Evolutionary conservation across 1,140 invertebrate genomes (phyloP), one percentile per base, ranked within the genome.

Genomic region (Musca vetustissima): DNA sequence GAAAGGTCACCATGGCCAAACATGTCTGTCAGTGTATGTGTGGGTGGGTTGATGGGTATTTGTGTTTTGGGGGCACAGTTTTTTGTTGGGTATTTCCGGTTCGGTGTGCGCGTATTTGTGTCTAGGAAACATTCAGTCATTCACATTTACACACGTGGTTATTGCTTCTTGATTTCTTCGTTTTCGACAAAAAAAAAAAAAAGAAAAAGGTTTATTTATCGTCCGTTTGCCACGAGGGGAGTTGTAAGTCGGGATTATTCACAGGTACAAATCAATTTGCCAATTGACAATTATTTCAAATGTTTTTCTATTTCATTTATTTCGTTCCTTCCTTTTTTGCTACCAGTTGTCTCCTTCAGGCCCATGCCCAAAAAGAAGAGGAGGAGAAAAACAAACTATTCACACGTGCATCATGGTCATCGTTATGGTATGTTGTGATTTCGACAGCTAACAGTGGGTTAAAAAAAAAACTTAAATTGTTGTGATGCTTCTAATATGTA

Each of bases 241-340:
- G 22, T 43, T n/a, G 28, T 61, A 61, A 61, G 57, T 61, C 17
- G 28, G 57, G 57, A 61, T 61, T 61, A 61, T 61, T 61, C 57
- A 61, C 57, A 36, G 57, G 57, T 36, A 61, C 57, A 61, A 61
- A 61, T 61, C 57, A 61, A 61, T 61, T 61, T 61, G 57, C 57
- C 57, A 61, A 61, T 61, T 61, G 57, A 61, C 57, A 61, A 61
- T 61, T 61, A 61, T 61, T 61, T 61, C 36, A 61, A 61, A 61
- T 61, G 57, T 61, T 36, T 36, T 32, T 59, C 55, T 59, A 25
- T n/a, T 32, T 17, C 28, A n/a, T 36, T 19, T 61, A 36, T 52
- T 52, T 52, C 19, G 6, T 43, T 43, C 1, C 36, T 43, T 43
- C 36, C 36, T 43, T 43, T 11, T 43, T 43, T 32, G 28, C 28